phyloP scores from a whole-genome alignment of 2,888 invertebrate genomes.

The Phragmatobia fuliginosa region DNA sequence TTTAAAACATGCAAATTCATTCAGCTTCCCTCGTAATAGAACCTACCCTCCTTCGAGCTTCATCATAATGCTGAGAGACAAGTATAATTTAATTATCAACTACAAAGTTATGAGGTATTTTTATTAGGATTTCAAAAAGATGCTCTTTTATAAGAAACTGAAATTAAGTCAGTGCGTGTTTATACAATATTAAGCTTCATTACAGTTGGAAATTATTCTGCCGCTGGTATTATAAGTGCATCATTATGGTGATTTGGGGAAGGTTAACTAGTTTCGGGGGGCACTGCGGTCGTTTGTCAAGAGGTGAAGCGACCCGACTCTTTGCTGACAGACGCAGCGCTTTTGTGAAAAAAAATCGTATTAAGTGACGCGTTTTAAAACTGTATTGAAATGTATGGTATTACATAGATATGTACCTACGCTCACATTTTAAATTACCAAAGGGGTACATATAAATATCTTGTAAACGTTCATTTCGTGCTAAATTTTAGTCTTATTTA shows the following conservation, averaged over 20 bases:
- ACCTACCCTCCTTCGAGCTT: slow-evolving; percentile 38
- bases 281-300: background rate
- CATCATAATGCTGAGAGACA: slow-evolving; percentile 38
- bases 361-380: background rate
- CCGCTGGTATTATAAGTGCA: background rate
- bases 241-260: background rate
- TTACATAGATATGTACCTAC: background rate
- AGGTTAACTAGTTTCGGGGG: background rate
- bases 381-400: background rate
- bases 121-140: slow-evolving; percentile 30
- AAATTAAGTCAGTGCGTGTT: background rate
- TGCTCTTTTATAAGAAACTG: background rate
- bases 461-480: background rate
- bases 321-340: background rate
- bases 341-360: background rate
- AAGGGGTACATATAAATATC: background rate
- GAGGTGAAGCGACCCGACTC: background rate
- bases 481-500: background rate
- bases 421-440: background rate
- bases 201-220: background rate
- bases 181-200: background rate
- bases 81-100: slow-evolving; percentile 51
- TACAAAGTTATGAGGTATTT: slow-evolving; percentile 29
- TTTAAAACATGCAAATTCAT: slow-evolving; percentile 55
- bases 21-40: slow-evolving; percentile 46